Percentiles rank a stretch among this genome's conserved stretches.
Evolutionary conservation across 2,888 invertebrate genomes (phyloP).

Genomic region (Acrocyrtus sp.): DNA sequence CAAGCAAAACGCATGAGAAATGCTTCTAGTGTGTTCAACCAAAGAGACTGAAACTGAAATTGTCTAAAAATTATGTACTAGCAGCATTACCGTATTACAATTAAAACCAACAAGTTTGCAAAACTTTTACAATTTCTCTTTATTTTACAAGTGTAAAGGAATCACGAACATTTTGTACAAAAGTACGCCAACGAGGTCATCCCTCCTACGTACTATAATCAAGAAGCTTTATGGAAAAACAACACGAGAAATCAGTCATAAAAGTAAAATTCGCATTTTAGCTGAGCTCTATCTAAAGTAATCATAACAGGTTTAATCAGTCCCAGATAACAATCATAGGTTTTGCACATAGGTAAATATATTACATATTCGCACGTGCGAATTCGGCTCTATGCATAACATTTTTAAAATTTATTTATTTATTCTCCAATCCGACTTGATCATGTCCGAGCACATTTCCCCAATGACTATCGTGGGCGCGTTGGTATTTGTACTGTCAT

Average conservation of each 20-base stretch:
- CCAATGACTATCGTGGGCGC: constrained; percentile 36
- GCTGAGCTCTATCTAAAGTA: too few species aligned
- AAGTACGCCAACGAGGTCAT: neutral
- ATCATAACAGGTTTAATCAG: neutral
- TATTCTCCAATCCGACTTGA: constrained; percentile 10
- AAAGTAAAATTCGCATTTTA: too few species aligned
- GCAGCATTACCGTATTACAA: too few species aligned
- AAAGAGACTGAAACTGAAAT: neutral
- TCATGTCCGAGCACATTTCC: constrained; percentile 34
- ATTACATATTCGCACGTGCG: neutral
- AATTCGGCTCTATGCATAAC: too few species aligned
- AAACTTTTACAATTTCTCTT: neutral
- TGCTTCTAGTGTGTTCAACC: neutral
- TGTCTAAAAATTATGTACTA: neutral
- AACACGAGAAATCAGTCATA: neutral
- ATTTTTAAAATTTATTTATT: neutral
- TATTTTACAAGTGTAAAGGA: neutral
- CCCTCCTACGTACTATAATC: neutral
- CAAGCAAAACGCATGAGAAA: neutral
- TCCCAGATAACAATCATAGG: too few species aligned
- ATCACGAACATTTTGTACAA: neutral
- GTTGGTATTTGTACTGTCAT: constrained; percentile 32
- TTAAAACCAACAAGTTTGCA: neutral
- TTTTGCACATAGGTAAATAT: too few species aligned
- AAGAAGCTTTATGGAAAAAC: too few species aligned